phyloP scores from a whole-genome alignment of 2,113 vertebrate species.

The Rhynchomys soricoides region DNA sequence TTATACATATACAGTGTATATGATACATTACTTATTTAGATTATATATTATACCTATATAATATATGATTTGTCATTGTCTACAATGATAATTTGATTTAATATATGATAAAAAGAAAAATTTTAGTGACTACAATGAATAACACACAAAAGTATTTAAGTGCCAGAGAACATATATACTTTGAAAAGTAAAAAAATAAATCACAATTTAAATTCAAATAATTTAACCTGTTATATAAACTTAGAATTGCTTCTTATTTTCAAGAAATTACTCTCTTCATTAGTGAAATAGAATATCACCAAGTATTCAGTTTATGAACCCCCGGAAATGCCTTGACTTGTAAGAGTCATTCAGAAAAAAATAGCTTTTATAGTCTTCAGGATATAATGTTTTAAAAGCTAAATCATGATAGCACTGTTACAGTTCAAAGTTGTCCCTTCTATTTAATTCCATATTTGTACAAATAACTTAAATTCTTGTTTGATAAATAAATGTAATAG shows the following conservation, averaged over 20 bases:
- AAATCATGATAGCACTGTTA: background rate
- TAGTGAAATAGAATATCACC: background rate
- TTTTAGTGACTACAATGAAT: background rate
- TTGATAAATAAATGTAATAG: background rate
- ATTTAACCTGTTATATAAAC: background rate
- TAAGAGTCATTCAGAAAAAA: slow-evolving; percentile 31
- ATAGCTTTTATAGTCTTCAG: background rate
- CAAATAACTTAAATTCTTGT: background rate
- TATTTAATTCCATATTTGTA: slow-evolving; percentile 6
- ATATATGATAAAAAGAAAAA: background rate
- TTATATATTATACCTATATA: background rate
- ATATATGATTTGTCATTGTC: background rate
- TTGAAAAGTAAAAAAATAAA: background rate
- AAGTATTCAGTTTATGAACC: background rate
- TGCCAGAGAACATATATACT: background rate
- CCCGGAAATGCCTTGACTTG: background rate
- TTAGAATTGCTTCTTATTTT: background rate
- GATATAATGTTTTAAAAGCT: slow-evolving; percentile 24
- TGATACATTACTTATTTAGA: no score
- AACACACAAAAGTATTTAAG: background rate
- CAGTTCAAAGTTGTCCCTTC: background rate
- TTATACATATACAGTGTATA: background rate
- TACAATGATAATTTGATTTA: slow-evolving; percentile 29
- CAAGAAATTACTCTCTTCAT: background rate
- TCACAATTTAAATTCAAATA: slow-evolving; percentile 5